These are phyloP conservation scores for Listronotus oregonensis DNA, from an alignment of 1,140 invertebrate genomes.

Conservation along the genomic window DNA sequence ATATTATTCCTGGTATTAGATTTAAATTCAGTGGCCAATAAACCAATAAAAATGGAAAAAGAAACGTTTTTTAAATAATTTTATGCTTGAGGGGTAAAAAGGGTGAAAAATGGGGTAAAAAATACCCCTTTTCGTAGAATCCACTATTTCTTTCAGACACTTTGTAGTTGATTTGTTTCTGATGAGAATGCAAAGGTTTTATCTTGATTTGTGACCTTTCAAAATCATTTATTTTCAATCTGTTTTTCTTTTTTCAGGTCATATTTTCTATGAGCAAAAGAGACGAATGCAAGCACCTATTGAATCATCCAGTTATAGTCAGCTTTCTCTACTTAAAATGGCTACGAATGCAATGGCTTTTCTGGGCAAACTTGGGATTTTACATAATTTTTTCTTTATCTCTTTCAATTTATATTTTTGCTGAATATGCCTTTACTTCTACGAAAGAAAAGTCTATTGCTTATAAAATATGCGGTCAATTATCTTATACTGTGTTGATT, in stretches of 20 bases:
- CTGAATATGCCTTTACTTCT: conserved; percentile 56
- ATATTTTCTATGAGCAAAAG: conserved; percentile 65
- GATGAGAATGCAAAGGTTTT: too few relatives aligned
- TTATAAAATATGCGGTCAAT: background rate
- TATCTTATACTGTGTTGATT: conserved; percentile 46
- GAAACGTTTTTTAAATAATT: too few relatives aligned
- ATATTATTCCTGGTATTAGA: too few relatives aligned
- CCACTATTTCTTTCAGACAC: too few relatives aligned
- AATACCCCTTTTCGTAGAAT: too few relatives aligned
- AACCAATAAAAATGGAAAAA: too few relatives aligned
- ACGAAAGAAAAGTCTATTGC: conserved; percentile 7
- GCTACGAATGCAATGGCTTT: conserved; percentile 71
- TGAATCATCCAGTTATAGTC: conserved; percentile 78
- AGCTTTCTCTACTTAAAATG: conserved; percentile 82
- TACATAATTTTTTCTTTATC: conserved; percentile 72
- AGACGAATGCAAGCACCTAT: conserved; percentile 65
- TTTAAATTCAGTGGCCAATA: too few relatives aligned
- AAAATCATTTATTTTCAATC: too few relatives aligned
- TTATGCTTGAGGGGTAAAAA: too few relatives aligned
- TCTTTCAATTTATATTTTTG: conserved; percentile 68
- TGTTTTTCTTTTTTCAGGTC: conserved; percentile 53
- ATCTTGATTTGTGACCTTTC: too few relatives aligned
- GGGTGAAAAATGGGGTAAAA: too few relatives aligned
- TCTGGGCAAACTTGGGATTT: conserved; percentile 72
- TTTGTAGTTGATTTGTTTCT: too few relatives aligned